These are phyloP conservation scores for Lepisosteus osseus DNA, from an alignment of 2,113 vertebrate genomes.

Conservation along the genomic window DNA sequence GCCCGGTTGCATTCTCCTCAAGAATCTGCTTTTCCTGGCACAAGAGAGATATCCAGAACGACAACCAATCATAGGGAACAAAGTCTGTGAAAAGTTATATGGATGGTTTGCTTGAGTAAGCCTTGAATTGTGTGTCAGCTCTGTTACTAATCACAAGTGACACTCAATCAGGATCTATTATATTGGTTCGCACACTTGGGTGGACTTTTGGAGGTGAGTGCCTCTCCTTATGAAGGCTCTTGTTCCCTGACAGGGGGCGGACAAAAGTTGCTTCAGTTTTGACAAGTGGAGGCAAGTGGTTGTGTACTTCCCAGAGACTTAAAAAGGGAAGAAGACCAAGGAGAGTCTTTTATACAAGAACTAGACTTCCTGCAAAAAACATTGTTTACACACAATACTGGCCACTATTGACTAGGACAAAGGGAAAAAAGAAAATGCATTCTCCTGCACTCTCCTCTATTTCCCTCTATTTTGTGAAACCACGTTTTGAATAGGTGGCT, in stretches of 20 bases:
- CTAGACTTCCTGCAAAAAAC: background rate
- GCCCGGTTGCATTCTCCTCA: background rate
- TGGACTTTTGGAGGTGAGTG: background rate
- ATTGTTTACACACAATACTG: background rate
- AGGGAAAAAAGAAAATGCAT: background rate
- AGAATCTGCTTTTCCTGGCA: background rate
- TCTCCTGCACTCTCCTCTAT: too few relatives aligned
- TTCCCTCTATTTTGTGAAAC: too few relatives aligned
- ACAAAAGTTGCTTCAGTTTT: conserved; percentile 7
- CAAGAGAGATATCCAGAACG: conserved; percentile 4
- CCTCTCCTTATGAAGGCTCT: background rate
- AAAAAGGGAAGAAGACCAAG: conserved; percentile 1
- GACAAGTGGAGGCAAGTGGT: conserved; percentile 5
- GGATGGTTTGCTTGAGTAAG: background rate
- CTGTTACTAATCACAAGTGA: background rate
- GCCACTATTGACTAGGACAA: background rate
- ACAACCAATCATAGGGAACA: background rate
- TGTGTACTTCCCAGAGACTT: background rate
- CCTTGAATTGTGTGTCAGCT: background rate
- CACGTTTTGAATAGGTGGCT: too few relatives aligned
- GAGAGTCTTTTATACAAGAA: background rate
- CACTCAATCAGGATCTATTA: background rate
- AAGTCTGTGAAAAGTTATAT: conserved; percentile 7
- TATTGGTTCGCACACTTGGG: background rate
- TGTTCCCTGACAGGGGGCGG: background rate